Base-by-base conservation (phyloP, 1,140 invertebrate genomes). In the Conus betulinus region DNA sequence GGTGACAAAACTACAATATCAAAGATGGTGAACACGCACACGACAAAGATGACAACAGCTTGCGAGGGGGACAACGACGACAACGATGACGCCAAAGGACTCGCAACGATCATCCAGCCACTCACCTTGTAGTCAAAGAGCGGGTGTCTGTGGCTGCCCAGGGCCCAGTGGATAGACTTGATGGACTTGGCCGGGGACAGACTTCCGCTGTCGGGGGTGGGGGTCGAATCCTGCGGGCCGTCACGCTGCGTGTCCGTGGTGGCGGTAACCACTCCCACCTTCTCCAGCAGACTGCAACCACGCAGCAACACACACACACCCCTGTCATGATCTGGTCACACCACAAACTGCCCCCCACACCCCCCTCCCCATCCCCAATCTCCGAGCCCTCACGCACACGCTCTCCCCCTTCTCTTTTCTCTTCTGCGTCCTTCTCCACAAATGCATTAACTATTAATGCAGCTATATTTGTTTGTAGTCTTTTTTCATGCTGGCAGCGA, bases 111-210 rank as follows among this genome's bases (percentile, higher is more conserved):
- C 39, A 39, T 39, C 39, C 39, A 39, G 39, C 39, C 39, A 39
- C 39, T 39, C 39, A 84, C 82, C 82, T 67, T 84, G 25, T 63
- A 89, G 86, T 92, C 91, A 84, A 91, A 91, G 6, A 88, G 57
- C 15, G 91, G 91, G 60, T 92, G 90, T 86, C 90, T 89, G 57
- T 89, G 87, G 85, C 89, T 91, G 5, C 92, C 92, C 60, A 94
- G 87, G 27, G 92, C 91, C 92, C 92, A 93, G 82, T 94, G 92
- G 27, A 94, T 93, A 25, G 91, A 92, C 81, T 91, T 93, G 57
- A 91, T 90, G 25, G 93, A 93, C 88, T 93, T 93, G 76, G 92
- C 89, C 20, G 93, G 92, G 10, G 92, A 93, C 13, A 91, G 87
- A 52, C 88, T 90, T n/a, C 93, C 88, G 17, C 90, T 92, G 79